Base-by-base conservation (phyloP, 2,113 vertebrate species). In the Butastur rufipennis region DNA sequence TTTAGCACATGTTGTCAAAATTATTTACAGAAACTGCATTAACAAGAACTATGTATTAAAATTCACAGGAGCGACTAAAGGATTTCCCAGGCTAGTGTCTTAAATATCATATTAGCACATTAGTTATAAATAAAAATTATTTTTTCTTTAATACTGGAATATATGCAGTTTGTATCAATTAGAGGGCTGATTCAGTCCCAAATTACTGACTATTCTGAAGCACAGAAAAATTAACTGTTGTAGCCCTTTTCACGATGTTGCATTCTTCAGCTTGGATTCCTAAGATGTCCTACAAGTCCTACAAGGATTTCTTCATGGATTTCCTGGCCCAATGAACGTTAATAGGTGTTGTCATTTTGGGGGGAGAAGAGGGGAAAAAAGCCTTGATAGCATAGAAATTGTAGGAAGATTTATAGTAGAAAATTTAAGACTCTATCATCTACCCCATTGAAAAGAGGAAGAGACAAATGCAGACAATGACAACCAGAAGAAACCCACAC, bases 41-140 rank as follows among this genome's bases (percentile, higher is more conserved):
- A 92, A 86, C 45, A 81, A 82, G 58, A 92, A 88, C 65, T 31
- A 74, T 7, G 56, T 84, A 89, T 93, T 66, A 93, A 95, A 95
- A 96, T 72, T 89, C 25, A 62, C 3, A 15, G 77, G 18, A 84
- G 3, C 80, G 55, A 94, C 83, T 93, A 63, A 73, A 95, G 65
- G 53, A 55, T 94, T 96, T 93, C 52, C 65, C 86, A 81, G 50
- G 94, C 91, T 94, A 87, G 27, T 85, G 86, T 82, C 81, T 88
- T 78, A 94, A 85, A 82, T 16, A 31, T 47, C 56, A 27, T 81
- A 82, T 31, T 92, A 91, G 58, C 40, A 77, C 1, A 2, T 61
- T 62, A 66, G 83, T 79, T 81, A 59, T 42, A 38, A 87, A 70
- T 78, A 45, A 56, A 14, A 36, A 67, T 68, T 75, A 65, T 81